phyloP scores from a whole-genome alignment of 2,888 invertebrate species.

The Tiliacea aurago region DNA sequence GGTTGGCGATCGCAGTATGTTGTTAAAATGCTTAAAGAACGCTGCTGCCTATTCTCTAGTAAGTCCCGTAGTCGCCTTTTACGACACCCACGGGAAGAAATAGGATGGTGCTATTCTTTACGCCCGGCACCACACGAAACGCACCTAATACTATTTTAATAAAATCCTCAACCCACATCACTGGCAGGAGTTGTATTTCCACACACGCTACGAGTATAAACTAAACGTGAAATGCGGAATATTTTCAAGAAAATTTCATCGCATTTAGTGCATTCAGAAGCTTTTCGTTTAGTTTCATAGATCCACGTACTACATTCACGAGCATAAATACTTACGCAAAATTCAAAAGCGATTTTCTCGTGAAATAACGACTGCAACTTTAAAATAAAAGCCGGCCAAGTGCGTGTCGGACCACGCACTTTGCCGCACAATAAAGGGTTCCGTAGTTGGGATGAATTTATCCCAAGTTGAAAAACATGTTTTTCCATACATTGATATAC shows the following conservation, averaged over 20 bases:
- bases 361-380: background rate
- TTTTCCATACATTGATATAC: too few species aligned
- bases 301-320: slow-evolving; percentile 10
- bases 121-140: too few species aligned
- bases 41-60: too few species aligned
- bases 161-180: slow-evolving; percentile 30
- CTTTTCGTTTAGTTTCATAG: slow-evolving; percentile 68
- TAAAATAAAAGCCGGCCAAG: background rate
- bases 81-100: too few species aligned
- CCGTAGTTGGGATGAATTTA: too few species aligned
- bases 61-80: too few species aligned
- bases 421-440: too few species aligned
- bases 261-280: slow-evolving; percentile 71
- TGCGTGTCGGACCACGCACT: too few species aligned
- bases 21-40: too few species aligned
- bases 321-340: background rate
- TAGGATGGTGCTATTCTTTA: too few species aligned
- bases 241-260: slow-evolving; percentile 79
- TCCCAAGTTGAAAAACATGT: too few species aligned
- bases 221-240: slow-evolving; percentile 75
- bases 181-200: slow-evolving; percentile 72
- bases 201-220: slow-evolving; percentile 64
- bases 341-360: background rate
- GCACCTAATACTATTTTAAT: slow-evolving; percentile 34
- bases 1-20: too few species aligned